A percentile compares a stretch with the other conserved stretches of the same genome.
These are phyloP conservation scores for Chalcis sispes DNA, from an alignment of 2,888 invertebrate genomes.

Conservation along the genomic window DNA sequence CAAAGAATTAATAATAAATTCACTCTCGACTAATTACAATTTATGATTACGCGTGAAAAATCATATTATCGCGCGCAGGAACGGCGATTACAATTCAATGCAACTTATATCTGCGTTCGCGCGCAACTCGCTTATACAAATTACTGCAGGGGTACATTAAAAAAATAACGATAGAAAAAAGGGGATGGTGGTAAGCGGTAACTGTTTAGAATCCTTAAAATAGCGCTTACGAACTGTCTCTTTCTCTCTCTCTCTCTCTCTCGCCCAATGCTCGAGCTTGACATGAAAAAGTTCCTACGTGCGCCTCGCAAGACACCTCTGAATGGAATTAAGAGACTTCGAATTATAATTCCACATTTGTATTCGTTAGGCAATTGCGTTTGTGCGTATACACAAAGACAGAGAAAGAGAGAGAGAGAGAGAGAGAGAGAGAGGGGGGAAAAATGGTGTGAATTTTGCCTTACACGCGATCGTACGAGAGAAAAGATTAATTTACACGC, in stretches of 20 bases:
- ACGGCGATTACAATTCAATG: constrained; percentile 24
- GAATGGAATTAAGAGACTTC: constrained; percentile 60
- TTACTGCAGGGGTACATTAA: too few species aligned
- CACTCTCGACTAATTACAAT: constrained; percentile 47
- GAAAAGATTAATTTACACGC: constrained; percentile 12
- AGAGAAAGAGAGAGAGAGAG: too few species aligned
- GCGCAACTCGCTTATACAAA: too few species aligned
- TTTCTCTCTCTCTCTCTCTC: too few species aligned
- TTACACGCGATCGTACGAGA: background rate
- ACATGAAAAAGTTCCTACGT: constrained; percentile 28
- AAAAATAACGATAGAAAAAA: constrained; percentile 32
- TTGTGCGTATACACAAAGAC: background rate
- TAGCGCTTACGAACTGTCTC: too few species aligned
- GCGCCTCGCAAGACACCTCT: constrained; percentile 36
- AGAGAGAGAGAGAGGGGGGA: too few species aligned
- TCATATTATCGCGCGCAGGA: constrained; percentile 1
- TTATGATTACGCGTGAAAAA: constrained; percentile 41
- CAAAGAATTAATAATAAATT: constrained; percentile 41
- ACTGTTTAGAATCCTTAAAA: constrained; percentile 33
- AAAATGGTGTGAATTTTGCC: constrained; percentile 8
- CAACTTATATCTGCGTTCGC: too few species aligned
- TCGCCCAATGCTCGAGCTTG: background rate
- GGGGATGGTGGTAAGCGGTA: too few species aligned
- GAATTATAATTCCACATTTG: constrained; percentile 74
- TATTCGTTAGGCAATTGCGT: constrained; percentile 69